These are phyloP conservation scores for Cremastinae sp. DNA, from an alignment of 2,888 invertebrate genomes.

Conservation along the genomic window DNA sequence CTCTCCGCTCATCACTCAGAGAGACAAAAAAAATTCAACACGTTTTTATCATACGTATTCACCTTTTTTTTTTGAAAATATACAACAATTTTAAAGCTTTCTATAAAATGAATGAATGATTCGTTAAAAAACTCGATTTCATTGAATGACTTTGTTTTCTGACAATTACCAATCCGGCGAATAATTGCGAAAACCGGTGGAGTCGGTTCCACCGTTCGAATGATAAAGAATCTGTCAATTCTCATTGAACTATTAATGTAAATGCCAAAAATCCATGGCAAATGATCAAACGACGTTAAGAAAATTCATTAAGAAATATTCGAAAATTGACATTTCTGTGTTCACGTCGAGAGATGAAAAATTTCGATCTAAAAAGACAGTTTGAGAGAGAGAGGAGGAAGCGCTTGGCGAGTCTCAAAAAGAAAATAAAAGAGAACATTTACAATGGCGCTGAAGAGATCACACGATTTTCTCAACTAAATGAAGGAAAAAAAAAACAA, in stretches of 20 bases:
- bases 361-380: not conserved
- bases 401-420: constrained; percentile 27
- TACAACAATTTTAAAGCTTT: no score
- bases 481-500: no score
- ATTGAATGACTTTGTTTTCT: constrained; percentile 3
- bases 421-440: constrained; percentile 45
- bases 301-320: not conserved
- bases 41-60: not conserved
- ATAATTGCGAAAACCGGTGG: constrained; percentile 10
- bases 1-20: not conserved
- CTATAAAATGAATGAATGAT: not conserved
- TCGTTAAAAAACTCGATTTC: not conserved
- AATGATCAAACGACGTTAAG: no score
- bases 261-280: no score
- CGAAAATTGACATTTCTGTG: constrained; percentile 5
- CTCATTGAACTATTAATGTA: not conserved
- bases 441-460: constrained; percentile 69
- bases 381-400: constrained; percentile 2
- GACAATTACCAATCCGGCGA: constrained; percentile 3
- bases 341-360: not conserved
- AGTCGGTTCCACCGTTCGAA: not conserved
- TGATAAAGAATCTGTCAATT: constrained; percentile 12
- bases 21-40: no score
- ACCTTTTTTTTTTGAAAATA: not conserved
- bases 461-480: constrained; percentile 62